Evolutionary conservation across 2,113 vertebrate species (phyloP).

Genomic region (Pampusana beccarii): DNA sequence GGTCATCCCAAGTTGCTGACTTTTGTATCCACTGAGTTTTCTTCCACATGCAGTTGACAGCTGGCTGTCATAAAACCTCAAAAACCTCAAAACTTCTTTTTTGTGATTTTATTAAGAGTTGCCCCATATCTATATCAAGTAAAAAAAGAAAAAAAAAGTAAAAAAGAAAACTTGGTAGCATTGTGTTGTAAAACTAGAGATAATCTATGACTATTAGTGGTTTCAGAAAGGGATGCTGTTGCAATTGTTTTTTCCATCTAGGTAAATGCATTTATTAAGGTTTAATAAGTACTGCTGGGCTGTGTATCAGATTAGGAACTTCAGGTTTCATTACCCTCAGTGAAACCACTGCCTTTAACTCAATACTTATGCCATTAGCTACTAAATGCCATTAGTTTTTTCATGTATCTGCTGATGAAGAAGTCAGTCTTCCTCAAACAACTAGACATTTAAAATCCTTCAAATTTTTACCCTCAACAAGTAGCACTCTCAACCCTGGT

Average conservation of each 20-base stretch:
- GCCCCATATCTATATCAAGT: not conserved
- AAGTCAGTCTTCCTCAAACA: not conserved
- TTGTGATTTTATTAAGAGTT: not conserved
- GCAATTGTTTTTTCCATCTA: not conserved
- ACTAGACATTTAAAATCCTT: not conserved
- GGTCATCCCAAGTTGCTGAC: not conserved
- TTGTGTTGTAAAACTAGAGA: not conserved
- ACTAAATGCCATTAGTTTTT: not conserved
- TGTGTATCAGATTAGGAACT: not conserved
- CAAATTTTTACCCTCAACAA: not conserved
- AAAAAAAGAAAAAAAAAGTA: not conserved
- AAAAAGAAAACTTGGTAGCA: not conserved
- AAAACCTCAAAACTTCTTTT: not conserved
- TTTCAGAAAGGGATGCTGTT: not conserved
- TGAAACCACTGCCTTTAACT: not conserved
- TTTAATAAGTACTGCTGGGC: not conserved
- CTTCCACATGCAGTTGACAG: not conserved
- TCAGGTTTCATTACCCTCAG: not conserved
- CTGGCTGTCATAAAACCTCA: not conserved
- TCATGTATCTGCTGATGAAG: not conserved
- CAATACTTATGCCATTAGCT: not conserved
- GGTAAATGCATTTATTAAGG: not conserved
- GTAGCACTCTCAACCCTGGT: not conserved
- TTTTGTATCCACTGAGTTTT: not conserved
- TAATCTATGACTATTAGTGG: not conserved